Percentiles rank a stretch among this genome's conserved stretches.
These are phyloP conservation scores for Ammodytes marinus DNA, from an alignment of 2,113 vertebrate species.

Conservation along the genomic window DNA sequence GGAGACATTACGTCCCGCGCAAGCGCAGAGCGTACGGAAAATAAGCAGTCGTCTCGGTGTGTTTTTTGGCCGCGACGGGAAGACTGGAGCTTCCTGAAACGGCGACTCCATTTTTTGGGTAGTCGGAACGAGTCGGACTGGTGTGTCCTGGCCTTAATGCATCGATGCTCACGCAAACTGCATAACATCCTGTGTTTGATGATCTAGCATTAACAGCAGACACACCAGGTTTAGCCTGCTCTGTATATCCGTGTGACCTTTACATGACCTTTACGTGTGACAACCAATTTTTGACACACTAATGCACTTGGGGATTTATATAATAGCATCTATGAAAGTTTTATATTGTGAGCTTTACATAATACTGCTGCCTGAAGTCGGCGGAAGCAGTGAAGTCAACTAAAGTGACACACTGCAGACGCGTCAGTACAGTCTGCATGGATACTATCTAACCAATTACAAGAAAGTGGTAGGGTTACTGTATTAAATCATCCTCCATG, in stretches of 20 bases:
- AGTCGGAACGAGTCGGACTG: too few relatives aligned
- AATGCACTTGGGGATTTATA: conserved; percentile 56
- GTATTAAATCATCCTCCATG: conserved; percentile 22
- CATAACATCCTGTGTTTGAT: not conserved
- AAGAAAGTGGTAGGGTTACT: conserved; percentile 14
- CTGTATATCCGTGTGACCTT: conserved; percentile 28
- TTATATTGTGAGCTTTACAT: conserved; percentile 53
- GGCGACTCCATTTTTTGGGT: too few relatives aligned
- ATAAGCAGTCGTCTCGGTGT: too few relatives aligned
- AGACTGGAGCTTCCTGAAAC: too few relatives aligned
- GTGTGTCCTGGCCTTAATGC: too few relatives aligned
- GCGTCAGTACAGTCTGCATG: conserved; percentile 22
- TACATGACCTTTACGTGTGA: too few relatives aligned
- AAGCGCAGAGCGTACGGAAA: too few relatives aligned
- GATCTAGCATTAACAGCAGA: not conserved
- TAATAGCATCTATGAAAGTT: conserved; percentile 53
- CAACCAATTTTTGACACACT: conserved; percentile 55
- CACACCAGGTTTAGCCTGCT: not conserved
- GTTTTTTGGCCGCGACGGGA: too few relatives aligned
- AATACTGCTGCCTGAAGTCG: conserved; percentile 42
- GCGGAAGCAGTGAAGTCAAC: conserved; percentile 16
- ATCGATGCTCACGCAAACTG: not conserved
- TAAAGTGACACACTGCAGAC: conserved; percentile 28
- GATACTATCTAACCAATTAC: conserved; percentile 29
- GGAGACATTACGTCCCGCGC: too few relatives aligned